Percentiles rank a stretch among this genome's conserved stretches.
phyloP scores from a whole-genome alignment of 1,140 invertebrate species.

The Reticulitermes speratus region DNA sequence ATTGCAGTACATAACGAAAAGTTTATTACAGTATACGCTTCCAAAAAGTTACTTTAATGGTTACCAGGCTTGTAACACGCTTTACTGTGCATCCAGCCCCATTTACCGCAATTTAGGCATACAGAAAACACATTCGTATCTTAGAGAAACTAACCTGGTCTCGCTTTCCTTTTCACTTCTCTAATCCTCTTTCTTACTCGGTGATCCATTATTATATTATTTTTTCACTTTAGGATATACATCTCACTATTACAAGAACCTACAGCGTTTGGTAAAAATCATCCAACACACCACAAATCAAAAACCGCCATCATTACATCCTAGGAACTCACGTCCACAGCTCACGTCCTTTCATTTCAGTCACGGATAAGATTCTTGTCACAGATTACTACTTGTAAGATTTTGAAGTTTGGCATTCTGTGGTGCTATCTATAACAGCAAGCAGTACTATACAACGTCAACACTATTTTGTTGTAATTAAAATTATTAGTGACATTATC shows the following conservation, averaged over 20 bases:
- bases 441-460: too few species aligned
- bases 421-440: too few species aligned
- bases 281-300: background rate
- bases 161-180: conserved; percentile 83
- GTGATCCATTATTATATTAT: conserved; percentile 55
- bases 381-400: too few species aligned
- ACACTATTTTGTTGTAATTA: too few species aligned
- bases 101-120: too few species aligned
- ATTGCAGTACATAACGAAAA: background rate
- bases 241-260: background rate
- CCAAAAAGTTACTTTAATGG: too few species aligned
- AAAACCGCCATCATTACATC: background rate
- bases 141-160: conserved; percentile 67
- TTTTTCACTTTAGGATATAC: background rate
- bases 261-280: background rate
- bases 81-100: too few species aligned
- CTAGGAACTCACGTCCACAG: background rate
- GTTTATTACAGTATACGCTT: background rate
- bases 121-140: background rate
- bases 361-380: too few species aligned
- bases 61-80: too few species aligned
- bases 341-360: too few species aligned
- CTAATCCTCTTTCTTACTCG: conserved; percentile 79
- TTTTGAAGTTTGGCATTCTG: too few species aligned
- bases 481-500: too few species aligned